Evolutionary conservation across 2,113 vertebrate species (phyloP).

Genomic region (Illadopsis cleaveri): DNA sequence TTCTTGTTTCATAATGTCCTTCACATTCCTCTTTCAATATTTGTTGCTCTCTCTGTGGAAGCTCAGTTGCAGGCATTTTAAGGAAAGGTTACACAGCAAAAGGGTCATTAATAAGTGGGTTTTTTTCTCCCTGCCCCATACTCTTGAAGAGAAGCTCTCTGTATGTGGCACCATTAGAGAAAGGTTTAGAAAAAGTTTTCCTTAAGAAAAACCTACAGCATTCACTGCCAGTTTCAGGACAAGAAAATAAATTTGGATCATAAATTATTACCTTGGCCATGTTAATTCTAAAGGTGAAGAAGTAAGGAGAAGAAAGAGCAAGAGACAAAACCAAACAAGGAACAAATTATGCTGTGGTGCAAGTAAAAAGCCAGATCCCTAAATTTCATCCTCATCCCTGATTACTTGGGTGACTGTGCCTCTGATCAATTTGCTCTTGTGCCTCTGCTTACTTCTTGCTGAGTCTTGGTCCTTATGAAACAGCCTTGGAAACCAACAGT

Average conservation of each 20-base stretch:
- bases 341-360: not conserved
- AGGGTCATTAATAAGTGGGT: not conserved
- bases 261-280: not conserved
- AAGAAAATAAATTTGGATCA: not conserved
- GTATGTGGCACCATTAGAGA: not conserved
- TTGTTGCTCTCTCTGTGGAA: constrained; percentile 12
- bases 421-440: not conserved
- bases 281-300: not conserved
- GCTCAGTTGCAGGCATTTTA: constrained; percentile 1
- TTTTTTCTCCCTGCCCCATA: not conserved
- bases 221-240: not conserved
- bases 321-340: not conserved
- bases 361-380: not conserved
- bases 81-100: constrained; percentile 42
- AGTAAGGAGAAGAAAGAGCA: not conserved
- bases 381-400: not conserved
- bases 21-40: constrained; percentile 26
- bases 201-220: not conserved
- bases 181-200: not conserved
- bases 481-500: not conserved
- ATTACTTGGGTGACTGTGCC: not conserved
- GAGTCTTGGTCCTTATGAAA: not conserved
- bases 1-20: constrained; percentile 27
- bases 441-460: not conserved
- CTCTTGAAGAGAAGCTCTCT: not conserved